Evolutionary conservation across 2,888 invertebrate genomes (phyloP), one percentile per base, ranked within the genome.

Genomic region (Coenonympha arcania): DNA sequence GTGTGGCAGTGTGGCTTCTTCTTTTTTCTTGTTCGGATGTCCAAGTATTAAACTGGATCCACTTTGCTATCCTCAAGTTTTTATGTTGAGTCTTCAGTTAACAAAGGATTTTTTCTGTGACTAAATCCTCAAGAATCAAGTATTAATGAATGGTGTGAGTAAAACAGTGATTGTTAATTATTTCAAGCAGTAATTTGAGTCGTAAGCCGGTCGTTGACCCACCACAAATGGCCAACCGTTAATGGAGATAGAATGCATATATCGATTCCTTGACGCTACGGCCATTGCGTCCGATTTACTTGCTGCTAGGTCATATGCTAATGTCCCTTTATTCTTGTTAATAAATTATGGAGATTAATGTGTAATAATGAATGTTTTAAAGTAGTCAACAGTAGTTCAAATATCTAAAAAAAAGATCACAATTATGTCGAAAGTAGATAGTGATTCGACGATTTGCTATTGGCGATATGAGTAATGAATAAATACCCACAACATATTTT

Each of bases 221-320:
- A 30, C 42, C 19, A 5, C 31, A n/a, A 3, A n/a, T 16, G 26
- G 36, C 31, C 51, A 50, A 63, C 64, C 62, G 63, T 60, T 59
- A 61, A 49, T 40, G 50, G 48, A 56, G 43, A 48, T 50, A 50
- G 16, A 55, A 53, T 58, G 56, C 59, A 55, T 60, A 22, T 44
- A 62, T 62, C 57, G 61, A 59, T 59, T 59, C 50, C 50, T 48
- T 47, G 34, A 20, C 24, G 52, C 49, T 50, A 36, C 50, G 55
- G 55, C 55, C 56, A 41, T 40, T 53, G 55, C 42, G 55, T 57
- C 52, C 48, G 31, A 51, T 57, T 44, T 40, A 49, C 39, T 46
- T 49, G 28, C 41, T 45, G 52, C 44, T 41, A 37, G 49, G 52
- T 52, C 52, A 50, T 37, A 51, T 42, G 42, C 31, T 31, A 30